These are phyloP conservation scores for Tetheella fluctuosa DNA, from an alignment of 2,888 invertebrate genomes.

Conservation along the genomic window DNA sequence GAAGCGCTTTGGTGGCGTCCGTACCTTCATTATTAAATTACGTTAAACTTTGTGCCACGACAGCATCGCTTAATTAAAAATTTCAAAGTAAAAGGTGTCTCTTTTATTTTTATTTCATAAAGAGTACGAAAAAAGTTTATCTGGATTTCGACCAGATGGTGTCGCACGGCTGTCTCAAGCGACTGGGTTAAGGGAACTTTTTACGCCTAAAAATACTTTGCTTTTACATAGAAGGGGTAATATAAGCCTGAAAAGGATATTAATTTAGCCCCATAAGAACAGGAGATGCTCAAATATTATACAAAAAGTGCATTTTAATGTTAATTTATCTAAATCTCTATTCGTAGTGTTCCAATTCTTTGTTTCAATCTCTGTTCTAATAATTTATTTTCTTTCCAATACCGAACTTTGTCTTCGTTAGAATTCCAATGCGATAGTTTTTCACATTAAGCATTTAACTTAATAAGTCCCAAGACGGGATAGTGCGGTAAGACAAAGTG, in stretches of 20 bases:
- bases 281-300: too few species aligned
- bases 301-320: too few species aligned
- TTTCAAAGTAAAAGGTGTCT: conserved; percentile 25
- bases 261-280: too few species aligned
- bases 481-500: conserved; percentile 38
- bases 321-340: background rate
- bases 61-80: conserved; percentile 39
- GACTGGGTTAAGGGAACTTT: background rate
- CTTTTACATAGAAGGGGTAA: background rate
- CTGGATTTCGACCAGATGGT: conserved; percentile 16
- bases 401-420: background rate
- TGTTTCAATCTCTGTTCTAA: background rate
- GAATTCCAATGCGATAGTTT: conserved; percentile 6
- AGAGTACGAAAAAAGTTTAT: conserved; percentile 24
- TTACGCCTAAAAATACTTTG: background rate
- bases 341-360: background rate
- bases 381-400: background rate
- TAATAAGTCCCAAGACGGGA: conserved; percentile 30
- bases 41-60: conserved; percentile 27
- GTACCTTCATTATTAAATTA: conserved; percentile 36
- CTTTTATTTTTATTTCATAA: conserved; percentile 23
- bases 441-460: conserved; percentile 24
- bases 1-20: conserved; percentile 21
- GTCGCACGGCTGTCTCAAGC: background rate
- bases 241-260: too few species aligned